Evolutionary conservation across 2,113 vertebrate genomes (phyloP).

Genomic region (Propithecus coquereli): DNA sequence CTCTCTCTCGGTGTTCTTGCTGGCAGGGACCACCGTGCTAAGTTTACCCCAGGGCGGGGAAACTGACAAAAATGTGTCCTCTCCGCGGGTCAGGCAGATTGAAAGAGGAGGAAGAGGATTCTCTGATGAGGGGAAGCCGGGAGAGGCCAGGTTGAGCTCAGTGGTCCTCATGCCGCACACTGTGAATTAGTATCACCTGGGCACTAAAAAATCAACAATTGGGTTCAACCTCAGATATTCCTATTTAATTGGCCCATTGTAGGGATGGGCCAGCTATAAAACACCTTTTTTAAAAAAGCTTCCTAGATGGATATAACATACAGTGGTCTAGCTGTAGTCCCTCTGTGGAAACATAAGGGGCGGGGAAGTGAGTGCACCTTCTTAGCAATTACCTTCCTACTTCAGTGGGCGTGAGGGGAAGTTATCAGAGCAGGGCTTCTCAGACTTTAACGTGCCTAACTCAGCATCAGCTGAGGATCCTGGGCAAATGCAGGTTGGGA

Average conservation of each 20-base stretch:
- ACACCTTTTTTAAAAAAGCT: not conserved
- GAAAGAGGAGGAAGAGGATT: too few species aligned
- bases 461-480: not conserved
- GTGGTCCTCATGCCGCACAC: rapidly evolving
- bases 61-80: not conserved
- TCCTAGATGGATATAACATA: not conserved
- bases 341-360: not conserved
- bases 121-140: not conserved
- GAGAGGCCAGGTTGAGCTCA: not conserved
- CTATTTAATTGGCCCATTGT: not conserved
- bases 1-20: too few species aligned
- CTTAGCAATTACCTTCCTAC: too few species aligned
- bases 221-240: not conserved
- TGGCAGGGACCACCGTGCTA: not conserved
- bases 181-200: not conserved
- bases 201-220: not conserved
- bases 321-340: not conserved
- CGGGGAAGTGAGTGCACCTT: too few species aligned
- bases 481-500: not conserved
- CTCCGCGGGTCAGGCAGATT: not conserved
- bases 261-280: not conserved
- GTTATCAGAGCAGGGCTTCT: not conserved
- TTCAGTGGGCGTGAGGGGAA: not conserved
- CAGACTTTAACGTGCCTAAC: too few species aligned
- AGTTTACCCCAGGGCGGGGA: too few species aligned